phyloP scores from a whole-genome alignment of 2,113 vertebrate genomes.

The Pelodiscus sinensis region DNA sequence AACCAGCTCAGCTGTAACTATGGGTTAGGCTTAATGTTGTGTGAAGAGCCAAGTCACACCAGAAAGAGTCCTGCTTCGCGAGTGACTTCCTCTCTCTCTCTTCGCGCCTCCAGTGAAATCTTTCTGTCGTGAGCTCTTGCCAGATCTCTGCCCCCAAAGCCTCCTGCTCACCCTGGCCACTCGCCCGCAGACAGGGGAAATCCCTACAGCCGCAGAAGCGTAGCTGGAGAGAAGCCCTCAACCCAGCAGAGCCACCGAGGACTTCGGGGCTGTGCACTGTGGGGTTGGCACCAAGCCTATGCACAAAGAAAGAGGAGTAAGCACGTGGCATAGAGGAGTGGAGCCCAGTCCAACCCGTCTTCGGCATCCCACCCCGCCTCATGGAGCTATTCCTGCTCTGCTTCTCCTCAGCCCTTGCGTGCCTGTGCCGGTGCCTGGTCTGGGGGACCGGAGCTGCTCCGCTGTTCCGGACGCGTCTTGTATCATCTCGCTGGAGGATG shows the following conservation, averaged over 20 bases:
- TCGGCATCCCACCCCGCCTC: neutral
- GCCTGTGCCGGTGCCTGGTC: neutral
- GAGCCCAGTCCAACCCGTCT: neutral
- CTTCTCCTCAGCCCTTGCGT: neutral
- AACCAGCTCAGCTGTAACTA: neutral
- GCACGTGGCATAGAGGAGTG: neutral
- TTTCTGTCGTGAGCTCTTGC: neutral
- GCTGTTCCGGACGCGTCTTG: neutral
- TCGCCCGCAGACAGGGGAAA: neutral
- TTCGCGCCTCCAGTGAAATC: neutral
- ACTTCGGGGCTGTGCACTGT: neutral
- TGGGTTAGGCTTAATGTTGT: accelerated
- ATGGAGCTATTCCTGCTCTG: neutral
- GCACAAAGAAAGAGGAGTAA: neutral
- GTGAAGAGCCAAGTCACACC: neutral
- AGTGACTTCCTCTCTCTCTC: neutral
- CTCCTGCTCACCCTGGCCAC: neutral
- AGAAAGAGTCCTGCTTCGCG: neutral
- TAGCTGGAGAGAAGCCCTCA: neutral
- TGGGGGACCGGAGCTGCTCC: neutral
- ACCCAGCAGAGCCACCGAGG: neutral
- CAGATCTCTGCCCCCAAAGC: neutral
- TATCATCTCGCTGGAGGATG: too few relatives aligned
- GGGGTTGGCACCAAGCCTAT: neutral
- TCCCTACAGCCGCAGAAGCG: neutral